Conservation (phyloP, 2,888 invertebrate species). For the Calliphora vomitoria region DNA sequence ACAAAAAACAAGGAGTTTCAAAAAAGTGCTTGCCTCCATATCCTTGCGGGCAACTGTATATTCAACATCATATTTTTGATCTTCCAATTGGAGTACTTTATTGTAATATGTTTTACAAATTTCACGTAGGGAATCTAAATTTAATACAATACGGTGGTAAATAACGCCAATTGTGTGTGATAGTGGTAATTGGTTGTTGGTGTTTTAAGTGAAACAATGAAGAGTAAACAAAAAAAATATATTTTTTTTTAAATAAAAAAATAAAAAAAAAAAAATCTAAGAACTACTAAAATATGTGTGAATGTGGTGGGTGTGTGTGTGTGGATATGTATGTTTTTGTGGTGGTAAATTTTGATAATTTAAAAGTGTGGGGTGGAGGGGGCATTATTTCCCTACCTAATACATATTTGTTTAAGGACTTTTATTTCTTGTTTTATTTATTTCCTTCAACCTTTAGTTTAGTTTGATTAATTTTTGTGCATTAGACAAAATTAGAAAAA, state of each 20-base stretch:
- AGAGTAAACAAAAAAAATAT: conserved; percentile 23
- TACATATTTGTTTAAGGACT: conserved; percentile 33
- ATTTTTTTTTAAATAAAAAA: background rate
- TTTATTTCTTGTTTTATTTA: conserved; percentile 41
- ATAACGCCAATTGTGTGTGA: conserved; percentile 47
- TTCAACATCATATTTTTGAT: conserved; percentile 98
- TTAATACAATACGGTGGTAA: conserved; percentile 52
- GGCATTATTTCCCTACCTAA: background rate
- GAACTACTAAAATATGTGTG: conserved; percentile 45
- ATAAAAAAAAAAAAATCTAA: conserved; percentile 34
- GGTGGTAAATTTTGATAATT: background rate
- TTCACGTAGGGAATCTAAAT: conserved; percentile 83
- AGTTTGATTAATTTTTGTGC: conserved; percentile 25
- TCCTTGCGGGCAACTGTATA: conserved; percentile 97
- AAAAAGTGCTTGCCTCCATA: conserved; percentile 91
- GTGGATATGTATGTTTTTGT: conserved; percentile 49
- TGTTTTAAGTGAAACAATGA: conserved; percentile 23
- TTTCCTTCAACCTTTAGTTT: conserved; percentile 58
- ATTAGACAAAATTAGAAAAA: conserved; percentile 22
- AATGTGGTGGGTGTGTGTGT: conserved; percentile 37
- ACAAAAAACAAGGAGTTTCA: conserved; percentile 53
- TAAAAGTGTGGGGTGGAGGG: background rate
- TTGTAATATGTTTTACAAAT: conserved; percentile 83
- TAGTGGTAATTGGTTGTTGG: background rate
- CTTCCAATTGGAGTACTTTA: conserved; percentile 84